Evolutionary conservation across 2,113 vertebrate species (phyloP), one percentile per base, ranked within the genome.

Genomic region (Hippocampus abdominalis): DNA sequence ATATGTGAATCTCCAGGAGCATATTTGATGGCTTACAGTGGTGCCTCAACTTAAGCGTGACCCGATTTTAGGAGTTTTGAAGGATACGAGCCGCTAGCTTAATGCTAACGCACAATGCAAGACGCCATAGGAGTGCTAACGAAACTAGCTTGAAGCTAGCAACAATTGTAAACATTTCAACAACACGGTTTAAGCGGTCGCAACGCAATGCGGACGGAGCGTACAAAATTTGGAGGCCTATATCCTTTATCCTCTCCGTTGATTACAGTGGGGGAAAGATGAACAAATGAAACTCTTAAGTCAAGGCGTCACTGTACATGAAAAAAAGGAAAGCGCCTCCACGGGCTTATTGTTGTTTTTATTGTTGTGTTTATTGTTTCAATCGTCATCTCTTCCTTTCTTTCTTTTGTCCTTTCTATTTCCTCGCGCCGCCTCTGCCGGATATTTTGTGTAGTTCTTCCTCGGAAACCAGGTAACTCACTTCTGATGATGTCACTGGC

Each of bases 381-480:
- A n/a, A 59, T 32, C 88, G 87, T 87, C 88, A 80, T 89, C 89
- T 78, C 76, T 86, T 88, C 74, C 81, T 88, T 68, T 86, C 42
- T 88, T 81, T 87, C 80, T 91, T 75, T 84, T 78, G 83, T 86
- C 79, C 81, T 73, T 83, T 74, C 76, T 89, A 74, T 84, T 80
- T 86, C 86, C 78, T 91, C 87, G 91, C 89, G 92, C 87, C 94
- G 67, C 77, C 85, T 91, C 86, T 75, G 5, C 89, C 56, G 90
- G 91, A 93, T 89, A 88, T 90, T 78, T 91, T 93, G 68, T 93
- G 68, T 97, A 99, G 97, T 99, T 99, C 96, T 99, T 98, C 97
- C 97, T 99, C 94, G 97, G 97, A 92, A 99, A 99, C 91, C 97
- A 98, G 97, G 97, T 99, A 99, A 95, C 93, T 96, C 91, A 89